Evolutionary conservation across 2,797 vertebrate genomes (phyloP), one percentile per base, ranked within the genome.

Genomic region (Pangasius sanitwongsei): DNA sequence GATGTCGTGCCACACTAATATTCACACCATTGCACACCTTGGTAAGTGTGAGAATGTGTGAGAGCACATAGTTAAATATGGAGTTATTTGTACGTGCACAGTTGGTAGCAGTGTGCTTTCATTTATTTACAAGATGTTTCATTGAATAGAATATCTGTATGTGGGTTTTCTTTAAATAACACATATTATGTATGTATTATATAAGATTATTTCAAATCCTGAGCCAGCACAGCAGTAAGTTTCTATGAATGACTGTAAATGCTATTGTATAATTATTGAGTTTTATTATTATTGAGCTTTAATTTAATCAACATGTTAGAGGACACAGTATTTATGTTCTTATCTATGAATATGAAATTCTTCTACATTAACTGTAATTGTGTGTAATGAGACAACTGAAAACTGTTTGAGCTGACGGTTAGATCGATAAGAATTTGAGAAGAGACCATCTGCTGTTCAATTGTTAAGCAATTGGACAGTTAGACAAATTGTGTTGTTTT

Each of bases 21-120:
- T 91, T 72, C 94, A 94, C 92, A 91, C 91, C 85, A 87, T 92
- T 67, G 88, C 88, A 53, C 81, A 92, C 57, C 92, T 94, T 53
- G 94, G 94, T 94, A 87, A 94, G 93, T 84, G 81, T n/a, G 23
- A 48, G 23, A 86, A 50, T 82, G 83, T 74, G 34, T 83, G 4
- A 53, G n/a, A 74, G 53, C 2, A 63, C 37, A 18, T 75, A 57
- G 23, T 48, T 59, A 11, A 72, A 74, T 70, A 11, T 78, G 34
- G 12, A 48, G 80, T 65, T 61, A 70, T 57, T 37, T 80, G 37
- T 81, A 11, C 53, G 5, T 83, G n/a, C 16, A 61, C 8, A 55
- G 53, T 5, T 80, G n/a, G 12, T 80, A 31, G 23, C n/a, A 55
- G 11, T 57, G 28, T 55, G 12, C 12, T 77, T 75, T 48, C 25